These are phyloP conservation scores for Punctoribates punctum DNA, from an alignment of 2,888 invertebrate species.

Conservation along the genomic window DNA sequence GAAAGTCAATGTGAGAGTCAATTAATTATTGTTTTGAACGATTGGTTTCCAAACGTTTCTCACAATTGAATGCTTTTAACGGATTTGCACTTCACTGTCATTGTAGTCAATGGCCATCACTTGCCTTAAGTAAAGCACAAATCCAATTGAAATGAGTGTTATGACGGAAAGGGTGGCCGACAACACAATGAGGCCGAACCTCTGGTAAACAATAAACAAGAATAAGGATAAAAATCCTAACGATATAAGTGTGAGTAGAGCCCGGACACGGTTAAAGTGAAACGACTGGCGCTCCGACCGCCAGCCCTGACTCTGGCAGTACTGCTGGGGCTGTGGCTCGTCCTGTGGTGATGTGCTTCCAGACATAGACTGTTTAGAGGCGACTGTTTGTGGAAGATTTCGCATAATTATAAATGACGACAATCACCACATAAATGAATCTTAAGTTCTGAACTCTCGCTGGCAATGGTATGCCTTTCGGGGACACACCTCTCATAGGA, in stretches of 20 bases:
- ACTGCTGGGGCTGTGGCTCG: background rate
- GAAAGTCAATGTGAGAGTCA: too few species aligned
- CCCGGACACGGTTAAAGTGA: slow-evolving; percentile 25
- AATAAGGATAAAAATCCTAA: slow-evolving; percentile 40
- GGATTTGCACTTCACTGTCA: slow-evolving; percentile 5
- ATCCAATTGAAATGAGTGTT: background rate
- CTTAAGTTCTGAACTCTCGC: background rate
- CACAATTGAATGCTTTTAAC: too few species aligned
- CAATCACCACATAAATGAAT: background rate
- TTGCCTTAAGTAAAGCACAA: background rate
- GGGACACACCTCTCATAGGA: too few species aligned
- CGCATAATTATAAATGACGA: background rate
- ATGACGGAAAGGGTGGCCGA: slow-evolving; percentile 5
- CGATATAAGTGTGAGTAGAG: slow-evolving; percentile 32
- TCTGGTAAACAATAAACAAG: slow-evolving; percentile 38
- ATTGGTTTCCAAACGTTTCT: too few species aligned
- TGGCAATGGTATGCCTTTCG: background rate
- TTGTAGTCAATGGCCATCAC: background rate
- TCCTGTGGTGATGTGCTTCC: background rate
- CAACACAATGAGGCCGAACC: slow-evolving; percentile 38
- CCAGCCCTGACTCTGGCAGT: background rate
- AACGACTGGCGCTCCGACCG: background rate
- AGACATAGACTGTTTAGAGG: background rate
- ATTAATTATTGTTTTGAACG: too few species aligned
- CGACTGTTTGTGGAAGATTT: slow-evolving; percentile 25